Base-by-base conservation (phyloP, 2,113 vertebrate genomes). In the Leucopternis melanops region DNA sequence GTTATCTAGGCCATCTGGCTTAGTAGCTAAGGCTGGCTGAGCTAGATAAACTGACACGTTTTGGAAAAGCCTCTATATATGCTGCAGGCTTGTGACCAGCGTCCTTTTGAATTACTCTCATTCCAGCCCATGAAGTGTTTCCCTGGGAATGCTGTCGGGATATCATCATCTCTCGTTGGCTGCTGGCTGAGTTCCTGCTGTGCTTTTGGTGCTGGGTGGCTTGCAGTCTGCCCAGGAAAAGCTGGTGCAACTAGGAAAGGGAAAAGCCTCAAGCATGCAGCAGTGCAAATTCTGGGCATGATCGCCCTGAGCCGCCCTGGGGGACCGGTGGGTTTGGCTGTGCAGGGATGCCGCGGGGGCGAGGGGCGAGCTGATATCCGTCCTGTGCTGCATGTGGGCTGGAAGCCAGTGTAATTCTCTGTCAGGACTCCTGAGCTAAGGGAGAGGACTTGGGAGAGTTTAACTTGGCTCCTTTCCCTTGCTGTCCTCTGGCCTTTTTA, bases 61-160 rank as follows among this genome's bases (percentile, higher is more conserved):
- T 90, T 82, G 90, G 80, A 88, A 88, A 86, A 93, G 78, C 66
- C 58, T 83, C 58, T 63, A 0, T 90, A 26, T 42, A 2, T 26
- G 67, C 93, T 88, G 79, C 40, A 77, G 88, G 93, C 94, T 83
- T 88, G 84, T 80, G 85, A 90, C 79, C 63, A 19, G 34, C 32
- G 45, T 88, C 90, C 62, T 86, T 90, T 73, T 62, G 54, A 95
- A 95, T 93, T 93, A 80, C 45, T 94, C 62, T 86, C 74, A 82
- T 93, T 95, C 93, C 93, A 90, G 71, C n/a, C 86, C 44, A 34
- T 85, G 63, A 77, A 95, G 71, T 94, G 94, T 92, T 96, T 88
- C 82, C 85, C 93, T 92, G 92, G 90, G 90, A 95, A 90, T 88
- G 81, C 74, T 69, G 78, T 90, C 0, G 1, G 95, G 88, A 83